Evolutionary conservation across 1,140 invertebrate genomes (phyloP).

Genomic region (Aphis gossypii): DNA sequence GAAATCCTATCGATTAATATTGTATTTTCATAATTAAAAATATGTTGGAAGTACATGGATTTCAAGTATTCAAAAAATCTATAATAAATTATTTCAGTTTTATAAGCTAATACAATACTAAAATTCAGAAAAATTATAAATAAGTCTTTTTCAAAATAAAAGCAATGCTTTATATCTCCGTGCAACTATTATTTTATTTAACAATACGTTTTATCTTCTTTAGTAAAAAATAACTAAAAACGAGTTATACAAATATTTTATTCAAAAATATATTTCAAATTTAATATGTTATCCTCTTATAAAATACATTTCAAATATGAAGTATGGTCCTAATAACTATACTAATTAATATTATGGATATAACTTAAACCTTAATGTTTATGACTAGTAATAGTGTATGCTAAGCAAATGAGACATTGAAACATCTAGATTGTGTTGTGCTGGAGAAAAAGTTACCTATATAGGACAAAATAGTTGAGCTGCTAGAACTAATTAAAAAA

Average conservation of each 20-base stretch:
- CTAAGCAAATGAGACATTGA: too few relatives aligned
- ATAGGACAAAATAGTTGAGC: too few relatives aligned
- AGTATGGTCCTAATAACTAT: neutral
- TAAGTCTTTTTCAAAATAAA: neutral
- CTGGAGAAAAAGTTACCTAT: too few relatives aligned
- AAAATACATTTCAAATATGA: neutral
- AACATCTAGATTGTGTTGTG: too few relatives aligned
- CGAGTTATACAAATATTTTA: neutral
- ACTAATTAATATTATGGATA: neutral
- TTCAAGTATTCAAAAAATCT: neutral
- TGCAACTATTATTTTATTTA: neutral
- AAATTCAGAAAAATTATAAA: neutral
- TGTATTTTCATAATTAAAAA: neutral
- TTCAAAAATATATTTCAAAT: neutral
- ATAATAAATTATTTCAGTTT: neutral
- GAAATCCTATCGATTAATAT: constrained; percentile 8
- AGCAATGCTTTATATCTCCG: neutral
- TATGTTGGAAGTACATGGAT: neutral
- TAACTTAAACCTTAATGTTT: too few relatives aligned
- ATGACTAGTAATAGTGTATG: too few relatives aligned
- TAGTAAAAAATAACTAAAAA: neutral
- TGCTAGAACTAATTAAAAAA: too few relatives aligned
- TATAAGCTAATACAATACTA: neutral
- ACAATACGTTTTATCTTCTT: neutral
- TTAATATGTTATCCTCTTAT: neutral